Evolutionary conservation across 2,888 invertebrate species (phyloP).

Genomic region (Pachydiplax longipennis): DNA sequence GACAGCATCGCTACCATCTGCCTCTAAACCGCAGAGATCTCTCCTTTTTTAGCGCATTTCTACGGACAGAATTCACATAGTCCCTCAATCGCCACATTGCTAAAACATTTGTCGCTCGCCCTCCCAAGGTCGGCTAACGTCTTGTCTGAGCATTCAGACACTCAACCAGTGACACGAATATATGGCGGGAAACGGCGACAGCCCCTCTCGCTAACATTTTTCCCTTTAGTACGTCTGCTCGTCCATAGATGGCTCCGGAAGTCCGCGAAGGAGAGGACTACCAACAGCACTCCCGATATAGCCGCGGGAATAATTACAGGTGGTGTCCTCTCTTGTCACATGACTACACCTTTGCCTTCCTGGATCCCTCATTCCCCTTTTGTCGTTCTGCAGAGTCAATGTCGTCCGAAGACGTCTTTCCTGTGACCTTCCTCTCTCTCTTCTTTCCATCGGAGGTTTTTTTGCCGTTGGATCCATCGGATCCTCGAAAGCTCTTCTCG

Average conservation of each 20-base stretch:
- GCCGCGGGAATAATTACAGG: not conserved
- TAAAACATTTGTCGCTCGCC: slow-evolving; percentile 24
- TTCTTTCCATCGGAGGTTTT: not conserved
- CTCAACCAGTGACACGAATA: not conserved
- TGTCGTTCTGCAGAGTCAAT: not conserved
- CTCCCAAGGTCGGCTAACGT: not conserved
- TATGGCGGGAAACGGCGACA: not conserved
- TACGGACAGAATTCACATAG: not conserved
- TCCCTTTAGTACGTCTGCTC: not conserved
- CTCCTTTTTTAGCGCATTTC: not conserved
- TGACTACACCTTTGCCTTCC: not conserved
- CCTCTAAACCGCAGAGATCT: not conserved
- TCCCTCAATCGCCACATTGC: not conserved
- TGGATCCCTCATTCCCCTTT: not conserved
- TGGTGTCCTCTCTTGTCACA: not conserved
- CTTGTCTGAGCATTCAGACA: not conserved
- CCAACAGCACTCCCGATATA: not conserved
- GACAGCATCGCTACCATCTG: slow-evolving; percentile 26
- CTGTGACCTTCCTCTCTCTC: not conserved
- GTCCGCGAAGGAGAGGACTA: not conserved
- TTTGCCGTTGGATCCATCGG: not conserved
- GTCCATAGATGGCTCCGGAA: not conserved
- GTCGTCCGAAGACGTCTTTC: not conserved
- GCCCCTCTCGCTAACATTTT: not conserved
- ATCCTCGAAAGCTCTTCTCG: not conserved